phyloP scores from a whole-genome alignment of 2,113 vertebrate genomes.

The Erpornis zantholeuca region DNA sequence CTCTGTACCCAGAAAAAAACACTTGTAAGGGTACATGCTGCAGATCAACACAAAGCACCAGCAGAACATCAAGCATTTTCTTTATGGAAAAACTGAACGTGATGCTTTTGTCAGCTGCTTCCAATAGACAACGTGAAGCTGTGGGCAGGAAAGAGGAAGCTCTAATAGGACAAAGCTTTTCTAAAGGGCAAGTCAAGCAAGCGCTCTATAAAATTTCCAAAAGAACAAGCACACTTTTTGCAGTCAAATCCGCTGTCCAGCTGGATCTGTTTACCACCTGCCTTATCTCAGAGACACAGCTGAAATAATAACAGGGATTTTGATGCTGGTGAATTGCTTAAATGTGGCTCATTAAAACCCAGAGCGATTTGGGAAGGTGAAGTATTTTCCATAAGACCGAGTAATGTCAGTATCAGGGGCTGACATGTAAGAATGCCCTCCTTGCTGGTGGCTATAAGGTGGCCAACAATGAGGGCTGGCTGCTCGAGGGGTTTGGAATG shows the following conservation, averaged over 20 bases:
- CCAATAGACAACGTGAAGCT: neutral
- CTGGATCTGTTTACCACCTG: slow-evolving; percentile 62
- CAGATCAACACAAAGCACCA: neutral
- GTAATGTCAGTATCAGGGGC: neutral
- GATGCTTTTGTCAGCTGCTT: slow-evolving; percentile 37
- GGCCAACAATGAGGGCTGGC: neutral
- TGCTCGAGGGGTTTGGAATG: neutral
- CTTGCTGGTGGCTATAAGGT: neutral
- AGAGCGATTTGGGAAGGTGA: neutral
- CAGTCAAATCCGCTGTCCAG: slow-evolving; percentile 33
- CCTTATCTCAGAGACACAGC: slow-evolving; percentile 61
- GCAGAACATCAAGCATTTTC: neutral
- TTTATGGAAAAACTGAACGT: neutral
- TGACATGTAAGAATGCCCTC: neutral
- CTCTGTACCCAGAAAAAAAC: neutral
- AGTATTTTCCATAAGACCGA: neutral
- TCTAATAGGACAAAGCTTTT: slow-evolving; percentile 44
- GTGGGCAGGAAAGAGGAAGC: neutral
- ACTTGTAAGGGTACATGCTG: neutral
- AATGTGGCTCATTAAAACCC: slow-evolving; percentile 35
- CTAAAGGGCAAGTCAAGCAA: slow-evolving; percentile 65
- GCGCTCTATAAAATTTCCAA: neutral
- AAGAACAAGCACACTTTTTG: slow-evolving; percentile 33
- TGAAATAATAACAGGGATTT: slow-evolving; percentile 57
- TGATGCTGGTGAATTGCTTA: slow-evolving; percentile 5